Conservation (phyloP, 2,113 vertebrate genomes). For the Melanerpes formicivorus region DNA sequence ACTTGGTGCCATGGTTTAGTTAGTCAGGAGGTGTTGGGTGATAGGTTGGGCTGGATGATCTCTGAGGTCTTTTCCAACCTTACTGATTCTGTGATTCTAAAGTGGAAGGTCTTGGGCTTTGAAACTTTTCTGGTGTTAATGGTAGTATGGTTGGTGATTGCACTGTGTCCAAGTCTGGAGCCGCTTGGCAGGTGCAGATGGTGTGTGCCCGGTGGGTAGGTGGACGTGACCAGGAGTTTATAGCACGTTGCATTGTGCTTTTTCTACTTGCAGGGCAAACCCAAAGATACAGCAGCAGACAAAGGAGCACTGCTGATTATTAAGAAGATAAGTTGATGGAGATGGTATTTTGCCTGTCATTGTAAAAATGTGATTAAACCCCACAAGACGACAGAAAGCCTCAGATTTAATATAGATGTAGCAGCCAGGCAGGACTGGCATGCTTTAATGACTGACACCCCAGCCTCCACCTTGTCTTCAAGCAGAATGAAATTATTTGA, state of each 20-base stretch:
- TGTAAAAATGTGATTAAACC: conserved; percentile 48
- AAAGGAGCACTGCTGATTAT: conserved; percentile 44
- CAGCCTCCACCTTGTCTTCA: background rate
- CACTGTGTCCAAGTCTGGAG: background rate
- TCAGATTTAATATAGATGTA: conserved; percentile 65
- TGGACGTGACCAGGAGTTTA: background rate
- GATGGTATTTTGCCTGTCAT: conserved; percentile 1
- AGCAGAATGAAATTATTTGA: background rate
- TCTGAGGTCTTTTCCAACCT: too few relatives aligned
- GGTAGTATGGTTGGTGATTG: background rate
- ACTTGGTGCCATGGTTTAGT: too few relatives aligned
- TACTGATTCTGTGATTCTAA: background rate
- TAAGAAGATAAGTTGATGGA: conserved; percentile 47
- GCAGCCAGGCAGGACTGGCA: background rate
- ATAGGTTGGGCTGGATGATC: too few relatives aligned
- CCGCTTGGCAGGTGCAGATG: background rate
- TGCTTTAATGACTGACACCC: conserved; percentile 15
- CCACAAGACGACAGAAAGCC: background rate
- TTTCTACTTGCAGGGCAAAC: conserved; percentile 29
- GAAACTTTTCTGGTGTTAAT: background rate
- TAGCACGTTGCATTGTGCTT: conserved; percentile 17
- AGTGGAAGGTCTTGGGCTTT: background rate
- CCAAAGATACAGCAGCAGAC: conserved; percentile 33
- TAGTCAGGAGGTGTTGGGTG: too few relatives aligned
- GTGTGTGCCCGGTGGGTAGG: background rate